A percentile compares a stretch with the other conserved stretches of the same genome.
phyloP scores from a whole-genome alignment of 2,888 invertebrate species.

The Sesamia inferens region DNA sequence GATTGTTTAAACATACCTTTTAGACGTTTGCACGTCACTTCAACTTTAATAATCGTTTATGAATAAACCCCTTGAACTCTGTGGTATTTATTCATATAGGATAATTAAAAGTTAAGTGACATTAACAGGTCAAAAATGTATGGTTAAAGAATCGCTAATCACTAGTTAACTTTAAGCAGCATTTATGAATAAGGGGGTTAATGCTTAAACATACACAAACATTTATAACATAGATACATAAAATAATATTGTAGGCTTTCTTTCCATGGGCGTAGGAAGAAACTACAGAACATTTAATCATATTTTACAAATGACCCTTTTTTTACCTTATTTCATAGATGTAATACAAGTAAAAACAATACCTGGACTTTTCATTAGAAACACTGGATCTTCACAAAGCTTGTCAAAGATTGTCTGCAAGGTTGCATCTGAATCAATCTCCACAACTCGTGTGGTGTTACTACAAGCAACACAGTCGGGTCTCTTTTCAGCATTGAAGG shows the following conservation, averaged over 20 bases:
- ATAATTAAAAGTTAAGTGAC: no score
- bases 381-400: conserved; percentile 93
- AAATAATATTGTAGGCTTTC: not conserved
- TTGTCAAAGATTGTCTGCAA: conserved; percentile 95
- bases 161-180: no score
- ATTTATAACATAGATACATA: not conserved
- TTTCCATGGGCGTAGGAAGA: not conserved
- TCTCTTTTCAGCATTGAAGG: conserved; percentile 97
- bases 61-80: no score
- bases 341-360: not conserved
- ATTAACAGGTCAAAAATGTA: no score
- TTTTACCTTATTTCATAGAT: not conserved
- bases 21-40: no score
- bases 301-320: not conserved
- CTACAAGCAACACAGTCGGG: conserved; percentile 97
- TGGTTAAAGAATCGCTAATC: no score
- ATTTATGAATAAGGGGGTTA: no score
- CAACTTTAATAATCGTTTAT: no score
- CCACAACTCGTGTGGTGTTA: conserved; percentile 91
- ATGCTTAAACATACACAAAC: no score
- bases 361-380: conserved; percentile 97
- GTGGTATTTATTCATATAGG: no score
- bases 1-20: no score
- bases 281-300: not conserved
- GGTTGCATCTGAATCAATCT: conserved; percentile 90